Percentiles rank a stretch among this genome's conserved stretches.
These are phyloP conservation scores for Brenthis ino DNA, from an alignment of 2,888 invertebrate genomes.

Conservation along the genomic window DNA sequence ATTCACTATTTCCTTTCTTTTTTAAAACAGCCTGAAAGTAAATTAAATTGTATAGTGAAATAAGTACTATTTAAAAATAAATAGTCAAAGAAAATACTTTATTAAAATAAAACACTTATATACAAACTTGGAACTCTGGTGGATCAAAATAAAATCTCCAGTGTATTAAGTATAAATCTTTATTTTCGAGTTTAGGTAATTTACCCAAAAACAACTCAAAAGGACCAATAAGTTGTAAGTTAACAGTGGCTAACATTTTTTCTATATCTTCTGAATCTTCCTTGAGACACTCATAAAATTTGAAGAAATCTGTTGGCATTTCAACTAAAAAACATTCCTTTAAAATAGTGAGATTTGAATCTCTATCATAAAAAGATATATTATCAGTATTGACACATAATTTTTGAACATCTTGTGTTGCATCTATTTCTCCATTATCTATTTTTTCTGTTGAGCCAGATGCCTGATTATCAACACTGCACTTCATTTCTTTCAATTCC, in stretches of 20 bases:
- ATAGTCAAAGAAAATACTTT: background rate
- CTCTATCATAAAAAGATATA: slow-evolving; percentile 66
- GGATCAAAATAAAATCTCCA: slow-evolving; percentile 97
- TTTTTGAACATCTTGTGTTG: slow-evolving; percentile 12
- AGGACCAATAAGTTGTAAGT: slow-evolving; percentile 91
- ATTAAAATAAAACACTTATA: no score
- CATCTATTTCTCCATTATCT: background rate
- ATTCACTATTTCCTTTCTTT: slow-evolving; percentile 85
- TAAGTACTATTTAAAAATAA: background rate
- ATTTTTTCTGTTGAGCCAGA: slow-evolving; percentile 2
- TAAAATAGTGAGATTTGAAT: slow-evolving; percentile 81
- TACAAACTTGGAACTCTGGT: slow-evolving; percentile 92
- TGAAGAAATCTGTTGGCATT: slow-evolving; percentile 95
- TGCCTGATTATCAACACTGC: slow-evolving; percentile 12
- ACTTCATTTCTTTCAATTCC: slow-evolving; percentile 10
- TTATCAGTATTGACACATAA: slow-evolving; percentile 40
- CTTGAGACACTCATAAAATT: slow-evolving; percentile 90
- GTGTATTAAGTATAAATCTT: slow-evolving; percentile 87
- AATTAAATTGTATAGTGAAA: slow-evolving; percentile 4
- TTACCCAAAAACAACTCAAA: slow-evolving; percentile 90
- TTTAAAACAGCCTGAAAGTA: slow-evolving; percentile 85
- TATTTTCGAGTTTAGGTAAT: slow-evolving; percentile 79
- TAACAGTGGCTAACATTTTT: slow-evolving; percentile 85
- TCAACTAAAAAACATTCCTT: slow-evolving; percentile 89
- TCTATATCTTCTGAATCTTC: slow-evolving; percentile 75